phyloP scores from a whole-genome alignment of 2,113 vertebrate genomes.

The Pituophis catenifer region DNA sequence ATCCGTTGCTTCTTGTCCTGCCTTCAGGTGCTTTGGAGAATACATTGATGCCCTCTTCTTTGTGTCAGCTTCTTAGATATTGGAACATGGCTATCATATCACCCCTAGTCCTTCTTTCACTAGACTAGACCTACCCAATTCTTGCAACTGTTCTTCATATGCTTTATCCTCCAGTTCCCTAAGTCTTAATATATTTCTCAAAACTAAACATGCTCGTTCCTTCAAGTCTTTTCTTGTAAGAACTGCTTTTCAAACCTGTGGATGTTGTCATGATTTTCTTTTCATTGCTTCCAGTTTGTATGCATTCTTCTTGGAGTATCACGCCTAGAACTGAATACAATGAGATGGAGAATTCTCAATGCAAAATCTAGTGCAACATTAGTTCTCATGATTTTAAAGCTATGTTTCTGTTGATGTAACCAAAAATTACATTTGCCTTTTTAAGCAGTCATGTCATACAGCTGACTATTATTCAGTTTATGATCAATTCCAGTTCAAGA shows the following conservation, averaged over 20 bases:
- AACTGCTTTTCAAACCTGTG: background rate
- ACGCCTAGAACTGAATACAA: background rate
- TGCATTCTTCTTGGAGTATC: background rate
- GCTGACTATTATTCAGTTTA: background rate
- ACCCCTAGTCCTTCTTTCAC: too few relatives aligned
- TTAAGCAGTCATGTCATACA: background rate
- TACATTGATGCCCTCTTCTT: too few relatives aligned
- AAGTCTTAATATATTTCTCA: background rate
- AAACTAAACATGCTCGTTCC: background rate
- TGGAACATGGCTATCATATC: too few relatives aligned
- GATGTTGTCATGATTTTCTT: background rate
- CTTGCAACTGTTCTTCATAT: too few relatives aligned
- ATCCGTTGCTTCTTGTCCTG: too few relatives aligned
- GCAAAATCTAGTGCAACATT: background rate
- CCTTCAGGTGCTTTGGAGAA: too few relatives aligned
- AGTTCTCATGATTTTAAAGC: background rate
- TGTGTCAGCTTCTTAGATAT: too few relatives aligned
- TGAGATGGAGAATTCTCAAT: background rate
- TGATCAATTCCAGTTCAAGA: background rate
- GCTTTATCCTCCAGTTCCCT: too few relatives aligned
- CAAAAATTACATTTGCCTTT: background rate
- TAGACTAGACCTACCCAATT: too few relatives aligned
- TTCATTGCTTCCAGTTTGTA: background rate
- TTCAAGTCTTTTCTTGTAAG: background rate
- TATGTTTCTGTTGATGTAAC: background rate